These are phyloP conservation scores for Metopia argyrocephala DNA, from an alignment of 2,888 invertebrate species.

Conservation along the genomic window DNA sequence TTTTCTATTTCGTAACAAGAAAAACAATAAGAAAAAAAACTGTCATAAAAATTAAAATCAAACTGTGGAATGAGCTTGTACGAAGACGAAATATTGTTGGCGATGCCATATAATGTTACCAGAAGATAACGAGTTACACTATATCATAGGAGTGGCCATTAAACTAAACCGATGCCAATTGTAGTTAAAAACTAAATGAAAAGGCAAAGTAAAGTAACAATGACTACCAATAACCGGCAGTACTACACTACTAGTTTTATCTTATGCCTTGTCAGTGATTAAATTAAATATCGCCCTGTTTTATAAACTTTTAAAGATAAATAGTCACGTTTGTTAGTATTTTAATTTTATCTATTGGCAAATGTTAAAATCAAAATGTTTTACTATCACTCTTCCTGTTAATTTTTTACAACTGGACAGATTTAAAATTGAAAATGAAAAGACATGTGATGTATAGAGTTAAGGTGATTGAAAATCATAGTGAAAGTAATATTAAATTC, in stretches of 20 bases:
- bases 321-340: slow-evolving; percentile 40
- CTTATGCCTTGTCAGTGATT: background rate
- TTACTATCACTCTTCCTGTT: background rate
- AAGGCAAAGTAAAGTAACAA: background rate
- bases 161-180: slow-evolving; percentile 62
- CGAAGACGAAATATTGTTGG: too few relatives aligned
- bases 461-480: too few relatives aligned
- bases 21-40: slow-evolving; percentile 25
- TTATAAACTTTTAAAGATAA: background rate
- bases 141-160: slow-evolving; percentile 49
- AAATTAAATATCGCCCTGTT: background rate
- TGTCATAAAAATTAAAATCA: slow-evolving; percentile 7
- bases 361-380: slow-evolving; percentile 48
- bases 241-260: too few relatives aligned
- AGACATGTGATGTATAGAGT: too few relatives aligned
- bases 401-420: slow-evolving; percentile 9
- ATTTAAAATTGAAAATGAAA: too few relatives aligned
- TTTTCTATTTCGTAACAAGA: background rate
- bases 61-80: too few relatives aligned
- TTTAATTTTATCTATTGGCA: slow-evolving; percentile 47
- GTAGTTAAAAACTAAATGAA: slow-evolving; percentile 40
- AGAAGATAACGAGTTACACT: too few relatives aligned
- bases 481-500: too few relatives aligned
- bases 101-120: too few relatives aligned
- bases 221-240: background rate